Conservation (phyloP, 2,113 vertebrate genomes). For the Callithrix jacchus region DNA sequence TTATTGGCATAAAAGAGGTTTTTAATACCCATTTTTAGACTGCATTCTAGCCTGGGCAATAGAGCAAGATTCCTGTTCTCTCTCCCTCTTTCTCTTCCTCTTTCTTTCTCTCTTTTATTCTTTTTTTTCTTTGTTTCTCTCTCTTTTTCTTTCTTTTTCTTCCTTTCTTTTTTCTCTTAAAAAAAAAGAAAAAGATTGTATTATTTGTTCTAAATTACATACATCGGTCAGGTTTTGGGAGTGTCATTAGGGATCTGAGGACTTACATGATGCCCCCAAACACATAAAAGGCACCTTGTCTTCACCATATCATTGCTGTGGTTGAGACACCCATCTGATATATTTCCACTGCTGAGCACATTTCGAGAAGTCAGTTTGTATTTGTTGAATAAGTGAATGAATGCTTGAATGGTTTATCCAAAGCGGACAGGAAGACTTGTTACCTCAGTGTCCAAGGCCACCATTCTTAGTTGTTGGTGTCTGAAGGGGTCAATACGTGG, state of each 20-base stretch:
- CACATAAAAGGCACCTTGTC: neutral
- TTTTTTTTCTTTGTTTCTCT: too few relatives aligned
- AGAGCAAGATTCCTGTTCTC: too few relatives aligned
- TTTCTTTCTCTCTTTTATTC: too few relatives aligned
- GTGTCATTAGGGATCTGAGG: neutral
- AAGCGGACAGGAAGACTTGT: neutral
- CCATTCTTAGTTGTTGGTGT: neutral
- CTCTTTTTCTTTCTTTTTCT: too few relatives aligned
- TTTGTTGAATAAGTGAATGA: neutral
- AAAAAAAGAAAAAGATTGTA: neutral
- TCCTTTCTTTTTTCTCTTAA: neutral
- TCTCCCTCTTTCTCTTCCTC: too few relatives aligned
- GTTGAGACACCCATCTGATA: neutral
- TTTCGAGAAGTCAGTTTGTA: neutral
- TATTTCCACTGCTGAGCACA: neutral
- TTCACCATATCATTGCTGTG: neutral
- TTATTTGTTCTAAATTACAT: slow-evolving; percentile 5
- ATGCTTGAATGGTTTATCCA: neutral
- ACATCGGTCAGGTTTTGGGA: neutral
- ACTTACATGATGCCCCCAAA: neutral
- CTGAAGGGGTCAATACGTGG: neutral
- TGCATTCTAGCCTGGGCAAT: too few relatives aligned
- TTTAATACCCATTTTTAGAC: too few relatives aligned
- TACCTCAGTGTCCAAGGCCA: neutral
- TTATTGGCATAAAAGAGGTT: too few relatives aligned